A percentile compares a stretch with the other conserved stretches of the same genome.
phyloP scores from a whole-genome alignment of 2,888 invertebrate species.

The Phalera bucephala region DNA sequence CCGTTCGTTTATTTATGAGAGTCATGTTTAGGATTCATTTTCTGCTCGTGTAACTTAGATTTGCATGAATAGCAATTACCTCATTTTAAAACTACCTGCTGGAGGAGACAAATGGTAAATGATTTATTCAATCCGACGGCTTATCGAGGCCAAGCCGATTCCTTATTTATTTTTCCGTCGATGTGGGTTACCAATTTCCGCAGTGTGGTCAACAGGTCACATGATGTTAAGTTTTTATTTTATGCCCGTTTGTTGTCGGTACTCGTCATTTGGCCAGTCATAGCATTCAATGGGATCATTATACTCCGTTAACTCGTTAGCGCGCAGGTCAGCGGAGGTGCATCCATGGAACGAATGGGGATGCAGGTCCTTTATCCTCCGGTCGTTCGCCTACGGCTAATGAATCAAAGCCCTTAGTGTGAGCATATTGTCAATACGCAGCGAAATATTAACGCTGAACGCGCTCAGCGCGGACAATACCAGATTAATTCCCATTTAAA shows the following conservation, averaged over 20 bases:
- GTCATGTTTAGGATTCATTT: slow-evolving; percentile 71
- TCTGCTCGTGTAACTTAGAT: slow-evolving; percentile 75
- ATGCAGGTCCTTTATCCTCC: slow-evolving; percentile 69
- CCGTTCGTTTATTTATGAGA: slow-evolving; percentile 70
- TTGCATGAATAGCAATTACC: slow-evolving; percentile 77
- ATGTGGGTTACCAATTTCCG: slow-evolving; percentile 64
- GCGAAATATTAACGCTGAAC: slow-evolving; percentile 68
- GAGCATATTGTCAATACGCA: slow-evolving; percentile 73
- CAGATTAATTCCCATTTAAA: slow-evolving; percentile 75
- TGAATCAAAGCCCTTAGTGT: slow-evolving; percentile 72
- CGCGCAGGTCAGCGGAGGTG: slow-evolving; percentile 68
- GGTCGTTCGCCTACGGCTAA: slow-evolving; percentile 76
- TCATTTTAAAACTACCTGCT: slow-evolving; percentile 74
- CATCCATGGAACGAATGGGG: slow-evolving; percentile 69
- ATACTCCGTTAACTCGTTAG: slow-evolving; percentile 72
- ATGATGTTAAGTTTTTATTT: slow-evolving; percentile 45
- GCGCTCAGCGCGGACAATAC: slow-evolving; percentile 58
- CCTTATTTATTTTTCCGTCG: slow-evolving; percentile 56
- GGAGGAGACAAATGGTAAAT: slow-evolving; percentile 67
- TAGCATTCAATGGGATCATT: slow-evolving; percentile 72
- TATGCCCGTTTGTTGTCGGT: slow-evolving; percentile 40
- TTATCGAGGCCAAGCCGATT: slow-evolving; percentile 61
- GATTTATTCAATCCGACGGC: slow-evolving; percentile 66
- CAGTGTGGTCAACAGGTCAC: slow-evolving; percentile 44
- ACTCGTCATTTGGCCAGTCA: slow-evolving; percentile 55